Base-by-base conservation (phyloP, 2,113 vertebrate species). In the Ciconia stormi region DNA sequence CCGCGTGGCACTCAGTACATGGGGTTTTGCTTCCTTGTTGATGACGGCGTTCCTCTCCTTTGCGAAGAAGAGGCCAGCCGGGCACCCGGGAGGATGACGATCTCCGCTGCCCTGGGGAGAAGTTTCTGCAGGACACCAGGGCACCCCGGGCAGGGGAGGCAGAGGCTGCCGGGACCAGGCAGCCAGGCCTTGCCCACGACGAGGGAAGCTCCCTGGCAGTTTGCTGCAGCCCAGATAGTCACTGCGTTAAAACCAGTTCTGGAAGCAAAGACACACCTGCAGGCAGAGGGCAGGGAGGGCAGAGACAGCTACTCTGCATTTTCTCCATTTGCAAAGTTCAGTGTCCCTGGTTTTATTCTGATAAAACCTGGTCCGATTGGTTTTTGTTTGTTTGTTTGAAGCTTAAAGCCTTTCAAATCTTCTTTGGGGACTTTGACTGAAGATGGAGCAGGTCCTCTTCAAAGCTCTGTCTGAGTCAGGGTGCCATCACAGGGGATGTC, bases 1-100 rank as follows among this genome's bases (percentile, higher is more conserved):
- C 73, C 34, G 47, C 2, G 0, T 13, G 32, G 74, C 11, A 2
- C 14, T 52, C 4, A 0, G 34, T 7, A 19, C 1, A 1, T 2
- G 16, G 34, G 17, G 26, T 14, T 56, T 93, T 42, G 49, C 42
- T 65, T 65, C 62, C 58, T 65, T 17, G 3, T 3, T 14, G 25
- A 18, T 25, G 23, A 32, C 4, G 16, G 8, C 14, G 4, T 5
- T 62, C 34, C 76, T 29, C 52, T 58, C 29, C 58, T 62, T 47
- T 8, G n/a, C 1, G 0, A 67, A 50, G 55, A 40, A 49, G 47
- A 49, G 17, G 40, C 16, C 23, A 26, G 38, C 21, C 0, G 0
- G 58, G 15, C 16, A 23, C 6, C 7, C 1, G 3, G 61, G 15
- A n/a, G 49, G 8, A 1, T 18, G 32, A 23, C 0, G 1, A 11